Evolutionary conservation across 2,888 invertebrate genomes (phyloP), one percentile per base, ranked within the genome.

Genomic region (Tachina fera): DNA sequence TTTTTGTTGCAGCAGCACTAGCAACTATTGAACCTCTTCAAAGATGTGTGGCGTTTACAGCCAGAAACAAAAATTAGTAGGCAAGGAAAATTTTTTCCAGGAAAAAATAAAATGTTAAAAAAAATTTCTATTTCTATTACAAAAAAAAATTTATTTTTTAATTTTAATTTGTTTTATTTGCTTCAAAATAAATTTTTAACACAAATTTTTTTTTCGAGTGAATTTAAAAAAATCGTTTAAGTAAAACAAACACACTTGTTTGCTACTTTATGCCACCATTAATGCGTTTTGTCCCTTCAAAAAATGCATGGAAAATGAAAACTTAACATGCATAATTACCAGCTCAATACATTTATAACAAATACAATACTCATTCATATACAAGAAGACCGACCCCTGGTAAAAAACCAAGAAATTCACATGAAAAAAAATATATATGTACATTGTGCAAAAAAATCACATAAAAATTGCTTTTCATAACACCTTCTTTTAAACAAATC

Each of bases 381-480:
- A 47, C 31, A 6, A 31, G 68, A 14, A 79, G 87, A 81, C 81
- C 82, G 87, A 81, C 81, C 83, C 87, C 82, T 86, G 53, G 63
- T 70, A 60, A 58, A 75, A 67, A 41, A 53, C 1, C 45, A 51
- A 87, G 74, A 83, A 76, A 56, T 80, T 87, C 83, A 83, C 82
- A 84, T 76, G 63, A 19, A 58, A 70, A 80, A 51, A 72, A 84
- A 86, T 4, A n/a, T n/a, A n/a, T n/a, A n/a, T n/a, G n/a, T n/a
- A n/a, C 70, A 85, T 89, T 89, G 91, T 90, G 90, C 89, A 90
- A 90, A 90, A 22, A 91, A 91, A 90, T 90, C 91, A 91, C 91
- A 91, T 91, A 89, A 91, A 91, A 91, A 89, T 89, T 90, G 89
- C 91, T 88, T 80, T 89, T 89, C 88, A 88, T 91, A 89, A 91